Base-by-base conservation (phyloP, 2,797 vertebrate genomes). In the Mastacembelus armatus region DNA sequence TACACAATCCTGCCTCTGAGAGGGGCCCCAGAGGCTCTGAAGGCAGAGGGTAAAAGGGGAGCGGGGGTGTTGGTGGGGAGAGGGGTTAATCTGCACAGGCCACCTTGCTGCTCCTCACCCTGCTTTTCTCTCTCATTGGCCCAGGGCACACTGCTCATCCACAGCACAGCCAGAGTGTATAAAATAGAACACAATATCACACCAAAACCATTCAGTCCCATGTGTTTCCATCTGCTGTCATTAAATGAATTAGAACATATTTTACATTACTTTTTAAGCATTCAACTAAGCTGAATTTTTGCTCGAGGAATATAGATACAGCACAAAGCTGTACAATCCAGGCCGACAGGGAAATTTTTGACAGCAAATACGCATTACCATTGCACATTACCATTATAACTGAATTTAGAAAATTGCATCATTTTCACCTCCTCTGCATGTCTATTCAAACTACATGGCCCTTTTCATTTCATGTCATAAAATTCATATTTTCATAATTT, bases 351-450 rank as follows among this genome's bases (percentile, higher is more conserved):
- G 90, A 84, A 78, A 86, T 90, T 90, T 90, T 79, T 91, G 90
- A 92, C 91, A 88, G 92, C 82, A 91, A 91, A 92, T 87, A 86
- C 62, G 83, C 75, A 90, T 92, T 92, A 91, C 86, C 89, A 87
- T 88, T 81, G 89, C 85, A 86, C 91, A 92, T 92, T 92, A 92
- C 88, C 91, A 92, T 92, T 90, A 93, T 90, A 93, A 94, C 91
- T 91, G 91, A 91, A 91, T 92, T 92, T 91, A 87, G 90, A 91
- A 92, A 93, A 93, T 93, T 94, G 92, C 93, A 94, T 94, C 92
- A 94, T 91, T 92, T 91, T 91, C 91, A 91, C 92, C 92, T 92
- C 92, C 92, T 92, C 93, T 92, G 91, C 90, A 90, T 69, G 85
- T 92, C 92, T 91, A 91, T 93, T 93, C 88, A 90, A 87, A 86